These are phyloP conservation scores for Drosophila longiperda DNA, from an alignment of 2,888 invertebrate genomes.

Conservation along the genomic window DNA sequence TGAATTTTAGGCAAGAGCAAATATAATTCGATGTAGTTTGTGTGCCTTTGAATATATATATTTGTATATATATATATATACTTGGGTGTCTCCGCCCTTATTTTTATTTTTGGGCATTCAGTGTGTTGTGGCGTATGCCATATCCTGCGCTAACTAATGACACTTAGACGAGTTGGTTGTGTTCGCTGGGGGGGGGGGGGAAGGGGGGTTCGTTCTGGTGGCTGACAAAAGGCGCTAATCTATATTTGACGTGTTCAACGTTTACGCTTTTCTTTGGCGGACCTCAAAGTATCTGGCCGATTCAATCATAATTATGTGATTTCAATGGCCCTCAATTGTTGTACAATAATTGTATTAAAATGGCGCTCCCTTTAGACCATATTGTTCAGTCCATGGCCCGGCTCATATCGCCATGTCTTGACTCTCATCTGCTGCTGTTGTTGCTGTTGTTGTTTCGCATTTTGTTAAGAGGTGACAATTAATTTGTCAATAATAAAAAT, in stretches of 20 bases:
- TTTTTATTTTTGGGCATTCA: slow-evolving; percentile 17
- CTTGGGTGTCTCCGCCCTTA: slow-evolving; percentile 23
- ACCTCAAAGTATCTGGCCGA: slow-evolving; percentile 38
- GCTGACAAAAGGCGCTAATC: slow-evolving; percentile 78
- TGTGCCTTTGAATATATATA: background rate
- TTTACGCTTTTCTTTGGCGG: slow-evolving; percentile 62
- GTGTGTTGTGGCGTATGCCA: slow-evolving; percentile 21
- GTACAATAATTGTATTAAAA: slow-evolving; percentile 61
- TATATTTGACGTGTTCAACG: slow-evolving; percentile 79
- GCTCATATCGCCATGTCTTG: slow-evolving; percentile 22
- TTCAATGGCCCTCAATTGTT: slow-evolving; percentile 51
- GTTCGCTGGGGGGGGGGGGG: background rate
- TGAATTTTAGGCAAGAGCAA: background rate
- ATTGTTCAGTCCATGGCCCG: background rate
- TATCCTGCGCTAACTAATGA: slow-evolving; percentile 60
- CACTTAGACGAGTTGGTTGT: slow-evolving; percentile 46
- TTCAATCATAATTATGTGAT: slow-evolving; percentile 81
- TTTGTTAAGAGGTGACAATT: slow-evolving; percentile 84
- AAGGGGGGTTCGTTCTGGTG: background rate
- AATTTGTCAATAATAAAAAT: slow-evolving; percentile 83
- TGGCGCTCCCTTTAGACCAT: slow-evolving; percentile 31
- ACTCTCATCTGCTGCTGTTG: background rate
- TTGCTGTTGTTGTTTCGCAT: slow-evolving; percentile 43
- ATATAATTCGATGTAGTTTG: background rate
- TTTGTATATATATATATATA: background rate